Evolutionary conservation across 2,113 vertebrate species (phyloP).

Genomic region (Saimiri boliviensis): DNA sequence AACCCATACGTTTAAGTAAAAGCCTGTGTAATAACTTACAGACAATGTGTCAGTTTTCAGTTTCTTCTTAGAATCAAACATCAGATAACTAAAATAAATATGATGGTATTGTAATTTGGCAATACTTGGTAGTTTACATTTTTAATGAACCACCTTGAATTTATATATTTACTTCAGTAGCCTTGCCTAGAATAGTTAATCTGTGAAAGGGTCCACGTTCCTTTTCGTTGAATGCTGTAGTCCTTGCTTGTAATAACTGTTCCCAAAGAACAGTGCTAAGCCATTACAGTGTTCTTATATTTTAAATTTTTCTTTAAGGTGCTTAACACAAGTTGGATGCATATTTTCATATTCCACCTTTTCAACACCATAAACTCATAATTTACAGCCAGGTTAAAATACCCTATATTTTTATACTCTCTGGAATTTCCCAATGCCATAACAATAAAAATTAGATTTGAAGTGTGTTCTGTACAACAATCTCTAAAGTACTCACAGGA

Average conservation of each 20-base stretch:
- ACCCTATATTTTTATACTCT: conserved; percentile 16
- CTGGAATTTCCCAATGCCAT: conserved; percentile 59
- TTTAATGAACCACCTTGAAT: not conserved
- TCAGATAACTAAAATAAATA: not conserved
- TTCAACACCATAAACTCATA: conserved; percentile 3
- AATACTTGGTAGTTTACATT: not conserved
- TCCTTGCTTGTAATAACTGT: not conserved
- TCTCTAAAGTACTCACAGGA: conserved; percentile 52
- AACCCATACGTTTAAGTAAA: not conserved
- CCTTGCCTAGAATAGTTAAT: not conserved
- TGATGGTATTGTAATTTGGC: not conserved
- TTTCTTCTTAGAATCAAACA: not conserved
- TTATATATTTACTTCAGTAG: not conserved
- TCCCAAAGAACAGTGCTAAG: not conserved
- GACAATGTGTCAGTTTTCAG: not conserved
- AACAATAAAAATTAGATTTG: conserved; percentile 55
- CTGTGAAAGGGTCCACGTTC: not conserved
- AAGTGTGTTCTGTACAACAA: conserved; percentile 20
- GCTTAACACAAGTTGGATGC: not conserved
- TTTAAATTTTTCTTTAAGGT: not conserved
- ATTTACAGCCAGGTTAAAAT: conserved; percentile 28
- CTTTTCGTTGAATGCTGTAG: not conserved
- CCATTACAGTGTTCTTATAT: not conserved
- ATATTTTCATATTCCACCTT: not conserved
- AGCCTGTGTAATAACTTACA: not conserved